A percentile compares a stretch with the other conserved stretches of the same genome.
Evolutionary conservation across 2,113 vertebrate genomes (phyloP).

Genomic region (Apteryx owenii): DNA sequence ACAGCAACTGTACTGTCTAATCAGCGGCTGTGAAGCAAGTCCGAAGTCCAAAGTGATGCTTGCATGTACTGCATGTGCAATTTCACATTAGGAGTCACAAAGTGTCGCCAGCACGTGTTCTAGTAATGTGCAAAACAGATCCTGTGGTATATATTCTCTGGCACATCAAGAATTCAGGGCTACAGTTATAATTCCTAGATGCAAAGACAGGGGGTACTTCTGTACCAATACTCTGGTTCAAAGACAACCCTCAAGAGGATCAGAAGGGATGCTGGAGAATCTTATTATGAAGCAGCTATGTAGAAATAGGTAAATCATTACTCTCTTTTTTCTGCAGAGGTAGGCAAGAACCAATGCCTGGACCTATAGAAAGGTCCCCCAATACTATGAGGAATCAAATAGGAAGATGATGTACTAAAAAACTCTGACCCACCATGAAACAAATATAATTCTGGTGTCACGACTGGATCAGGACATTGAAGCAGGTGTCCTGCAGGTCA

Average conservation of each 20-base stretch:
- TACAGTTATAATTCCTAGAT: neutral
- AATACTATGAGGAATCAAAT: neutral
- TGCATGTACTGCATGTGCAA: neutral
- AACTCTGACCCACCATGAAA: neutral
- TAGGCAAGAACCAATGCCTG: neutral
- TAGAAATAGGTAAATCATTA: neutral
- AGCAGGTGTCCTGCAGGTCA: neutral
- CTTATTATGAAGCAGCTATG: neutral
- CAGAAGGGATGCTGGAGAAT: neutral
- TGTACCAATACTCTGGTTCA: neutral
- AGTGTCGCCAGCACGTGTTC: too few relatives aligned
- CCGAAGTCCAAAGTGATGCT: neutral
- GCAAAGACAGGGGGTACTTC: neutral
- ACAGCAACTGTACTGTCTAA: neutral
- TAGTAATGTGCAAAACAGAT: too few relatives aligned
- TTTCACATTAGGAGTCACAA: neutral
- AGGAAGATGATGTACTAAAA: neutral
- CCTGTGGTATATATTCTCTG: too few relatives aligned
- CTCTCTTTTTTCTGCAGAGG: neutral
- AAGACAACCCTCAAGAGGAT: neutral
- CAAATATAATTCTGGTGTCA: neutral
- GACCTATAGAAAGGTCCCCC: neutral
- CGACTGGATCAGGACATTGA: neutral
- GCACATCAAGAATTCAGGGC: neutral
- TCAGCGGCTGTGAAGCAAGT: neutral